phyloP scores from a whole-genome alignment of 2,113 vertebrate species.

The Proteles cristata region DNA sequence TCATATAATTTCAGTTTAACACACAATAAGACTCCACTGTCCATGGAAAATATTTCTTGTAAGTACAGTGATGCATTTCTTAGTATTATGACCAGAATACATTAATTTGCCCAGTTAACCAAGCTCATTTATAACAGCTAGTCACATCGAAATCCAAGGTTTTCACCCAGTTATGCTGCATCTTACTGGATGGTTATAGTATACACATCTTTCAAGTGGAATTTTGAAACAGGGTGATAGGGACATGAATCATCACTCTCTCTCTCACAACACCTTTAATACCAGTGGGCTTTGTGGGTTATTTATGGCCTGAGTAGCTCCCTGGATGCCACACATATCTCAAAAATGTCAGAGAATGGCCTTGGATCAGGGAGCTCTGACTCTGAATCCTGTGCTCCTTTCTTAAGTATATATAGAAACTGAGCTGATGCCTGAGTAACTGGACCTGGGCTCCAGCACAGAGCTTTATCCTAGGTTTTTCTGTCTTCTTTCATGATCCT shows the following conservation, averaged over 20 bases:
- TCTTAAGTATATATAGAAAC: not conserved
- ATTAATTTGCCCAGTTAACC: not conserved
- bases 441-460: not conserved
- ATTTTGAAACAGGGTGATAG: constrained; percentile 30
- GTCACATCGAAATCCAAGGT: not conserved
- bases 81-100: not conserved
- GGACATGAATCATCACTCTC: not conserved
- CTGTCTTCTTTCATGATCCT: not conserved
- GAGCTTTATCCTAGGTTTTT: not conserved
- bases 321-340: not conserved
- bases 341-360: not conserved
- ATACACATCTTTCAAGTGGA: not conserved
- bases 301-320: constrained; percentile 29
- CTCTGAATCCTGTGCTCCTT: not conserved
- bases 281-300: not conserved
- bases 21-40: not conserved
- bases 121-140: not conserved
- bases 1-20: not conserved
- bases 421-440: not conserved
- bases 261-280: not conserved
- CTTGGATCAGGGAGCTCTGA: not conserved
- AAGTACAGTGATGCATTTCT: not conserved
- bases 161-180: not conserved
- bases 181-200: not conserved
- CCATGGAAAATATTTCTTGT: not conserved